Evolutionary conservation across 2,113 vertebrate species (phyloP), one percentile per base, ranked within the genome.

Genomic region (Laticauda colubrina): DNA sequence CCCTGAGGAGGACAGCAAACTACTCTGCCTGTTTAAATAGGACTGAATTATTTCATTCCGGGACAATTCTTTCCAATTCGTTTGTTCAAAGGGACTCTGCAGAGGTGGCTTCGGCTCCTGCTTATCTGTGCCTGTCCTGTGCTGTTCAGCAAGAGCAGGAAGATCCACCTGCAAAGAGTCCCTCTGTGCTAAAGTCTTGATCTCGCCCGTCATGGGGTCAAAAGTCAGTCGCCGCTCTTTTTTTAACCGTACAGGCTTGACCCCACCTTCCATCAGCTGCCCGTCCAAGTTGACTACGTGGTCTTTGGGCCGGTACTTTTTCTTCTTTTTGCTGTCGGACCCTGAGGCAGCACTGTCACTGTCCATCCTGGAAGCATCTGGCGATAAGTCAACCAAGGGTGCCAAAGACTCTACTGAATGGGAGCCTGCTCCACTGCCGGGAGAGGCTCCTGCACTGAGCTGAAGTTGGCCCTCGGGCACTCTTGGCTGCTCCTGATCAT

Each of bases 41-140:
- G 98, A 98, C 97, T 99, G 98, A 96, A 99, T 98, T 91, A 98
- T 99, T 97, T 99, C 98, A 0, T 98, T 99, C 95, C 98, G 98
- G 1, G 99, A 99, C 93, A 99, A 96, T 92, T 99, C 98, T 96
- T 99, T 99, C 98, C 98, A 99, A 98, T 99, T 99, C 26, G 98
- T 98, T 97, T 99, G 98, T 96, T 99, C 98, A 93, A 99, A 98
- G 87, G 98, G 98, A 96, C 98, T 98, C 95, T 98, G 98, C 93
- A 98, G 96, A 94, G 96, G 96, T 90, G 97, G 95, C 87, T 98
- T 97, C 11, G 55, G 96, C 96, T 97, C 98, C 88, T 97, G 98
- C 95, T 97, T 98, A 53, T 96, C 97, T 24, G 92, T 97, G 94
- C 98, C 98, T 97, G 98, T 99, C 98, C 98, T 98, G 95, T 96